Percentiles rank a stretch among this genome's conserved stretches.
These are phyloP conservation scores for Athalia cordata DNA, from an alignment of 2,888 invertebrate species.

Conservation along the genomic window DNA sequence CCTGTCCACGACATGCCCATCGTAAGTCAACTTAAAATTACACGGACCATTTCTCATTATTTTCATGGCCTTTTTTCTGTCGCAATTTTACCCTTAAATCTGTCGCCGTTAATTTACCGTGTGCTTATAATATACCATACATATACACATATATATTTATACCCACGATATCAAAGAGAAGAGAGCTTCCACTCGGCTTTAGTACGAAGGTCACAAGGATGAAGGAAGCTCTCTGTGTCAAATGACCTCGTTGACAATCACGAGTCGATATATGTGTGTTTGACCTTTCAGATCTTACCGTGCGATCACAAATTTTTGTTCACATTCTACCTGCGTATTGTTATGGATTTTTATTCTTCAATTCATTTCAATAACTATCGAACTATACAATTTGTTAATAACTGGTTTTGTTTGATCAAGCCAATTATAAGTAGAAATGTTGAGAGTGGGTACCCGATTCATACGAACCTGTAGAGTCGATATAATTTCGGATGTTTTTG, in stretches of 20 bases:
- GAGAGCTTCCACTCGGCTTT: no score
- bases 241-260: no score
- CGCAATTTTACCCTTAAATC: slow-evolving; percentile 17
- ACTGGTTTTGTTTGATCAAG: background rate
- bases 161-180: no score
- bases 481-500: background rate
- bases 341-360: no score
- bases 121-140: background rate
- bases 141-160: no score
- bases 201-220: no score
- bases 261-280: no score
- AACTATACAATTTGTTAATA: background rate
- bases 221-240: no score
- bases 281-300: no score
- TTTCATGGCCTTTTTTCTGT: slow-evolving; percentile 27
- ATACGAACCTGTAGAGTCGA: background rate
- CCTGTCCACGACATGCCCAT: slow-evolving; percentile 59
- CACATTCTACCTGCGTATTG: no score
- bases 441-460: background rate
- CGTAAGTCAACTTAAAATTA: slow-evolving; percentile 63
- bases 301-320: no score
- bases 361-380: background rate
- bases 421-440: slow-evolving; percentile 25
- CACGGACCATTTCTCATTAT: slow-evolving; percentile 62
- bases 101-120: slow-evolving; percentile 20